phyloP scores from a whole-genome alignment of 2,888 invertebrate genomes.

The Protophormia terraenovae region DNA sequence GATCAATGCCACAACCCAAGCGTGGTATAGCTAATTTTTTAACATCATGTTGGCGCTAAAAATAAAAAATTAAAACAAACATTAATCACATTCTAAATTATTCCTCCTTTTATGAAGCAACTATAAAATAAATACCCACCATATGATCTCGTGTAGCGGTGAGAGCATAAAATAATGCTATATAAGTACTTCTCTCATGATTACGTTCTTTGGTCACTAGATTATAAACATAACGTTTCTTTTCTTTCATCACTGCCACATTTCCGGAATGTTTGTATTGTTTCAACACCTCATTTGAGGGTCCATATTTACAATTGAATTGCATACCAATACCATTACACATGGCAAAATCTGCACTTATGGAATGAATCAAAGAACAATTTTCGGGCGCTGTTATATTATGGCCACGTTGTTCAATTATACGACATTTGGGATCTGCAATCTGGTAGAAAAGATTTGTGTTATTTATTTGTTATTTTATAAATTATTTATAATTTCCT shows the following conservation, averaged over 20 bases:
- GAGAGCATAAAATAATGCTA: conserved; percentile 81
- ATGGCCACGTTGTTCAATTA: conserved; percentile 82
- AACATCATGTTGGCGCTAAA: conserved; percentile 81
- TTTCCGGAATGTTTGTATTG: conserved; percentile 80
- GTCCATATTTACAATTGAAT: conserved; percentile 77
- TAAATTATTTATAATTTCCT: background rate
- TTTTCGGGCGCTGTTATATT: conserved; percentile 82
- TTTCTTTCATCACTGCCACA: conserved; percentile 82
- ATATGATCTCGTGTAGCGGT: conserved; percentile 79
- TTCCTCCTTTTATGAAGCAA: conserved; percentile 70
- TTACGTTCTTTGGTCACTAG: conserved; percentile 84
- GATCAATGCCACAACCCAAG: conserved; percentile 86
- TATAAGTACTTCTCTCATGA: conserved; percentile 82
- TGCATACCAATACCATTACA: conserved; percentile 83
- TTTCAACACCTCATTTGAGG: conserved; percentile 75
- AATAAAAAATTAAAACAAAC: background rate
- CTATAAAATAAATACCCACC: conserved; percentile 78
- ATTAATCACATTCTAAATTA: background rate
- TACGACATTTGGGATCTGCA: conserved; percentile 73
- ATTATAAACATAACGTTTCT: conserved; percentile 83
- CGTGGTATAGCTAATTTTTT: conserved; percentile 84
- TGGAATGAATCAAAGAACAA: conserved; percentile 83
- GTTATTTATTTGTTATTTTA: background rate
- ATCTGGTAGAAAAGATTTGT: conserved; percentile 64
- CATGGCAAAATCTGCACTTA: conserved; percentile 84